These are phyloP conservation scores for Acleris literana DNA, from an alignment of 2,888 invertebrate genomes.

Conservation along the genomic window DNA sequence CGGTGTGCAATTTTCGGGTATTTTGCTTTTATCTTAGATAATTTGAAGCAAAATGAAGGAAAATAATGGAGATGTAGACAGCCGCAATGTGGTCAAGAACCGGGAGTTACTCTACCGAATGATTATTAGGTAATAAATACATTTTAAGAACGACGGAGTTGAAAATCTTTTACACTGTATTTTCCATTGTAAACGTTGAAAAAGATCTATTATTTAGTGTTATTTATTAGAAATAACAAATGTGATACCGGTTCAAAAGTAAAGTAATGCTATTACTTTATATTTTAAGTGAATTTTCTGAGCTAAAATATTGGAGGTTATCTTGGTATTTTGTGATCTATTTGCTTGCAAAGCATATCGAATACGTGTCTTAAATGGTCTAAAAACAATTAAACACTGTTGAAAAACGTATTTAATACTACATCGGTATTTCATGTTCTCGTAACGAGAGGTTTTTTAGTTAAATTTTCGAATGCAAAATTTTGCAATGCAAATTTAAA, in stretches of 20 bases:
- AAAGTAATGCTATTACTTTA: background rate
- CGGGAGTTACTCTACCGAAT: slow-evolving; percentile 94
- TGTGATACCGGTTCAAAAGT: background rate
- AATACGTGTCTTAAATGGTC: background rate
- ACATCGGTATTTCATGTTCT: too few relatives aligned
- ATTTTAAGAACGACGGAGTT: background rate
- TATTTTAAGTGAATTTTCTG: background rate
- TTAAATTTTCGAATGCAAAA: background rate
- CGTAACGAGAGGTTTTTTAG: too few relatives aligned
- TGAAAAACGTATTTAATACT: too few relatives aligned
- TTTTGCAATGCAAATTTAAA: slow-evolving; percentile 11
- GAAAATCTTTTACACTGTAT: slow-evolving; percentile 18
- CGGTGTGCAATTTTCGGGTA: slow-evolving; percentile 38
- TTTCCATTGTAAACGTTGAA: slow-evolving; percentile 2
- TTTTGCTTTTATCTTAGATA: slow-evolving; percentile 19
- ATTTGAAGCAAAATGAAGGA: slow-evolving; percentile 65
- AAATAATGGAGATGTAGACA: slow-evolving; percentile 80
- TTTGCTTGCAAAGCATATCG: background rate
- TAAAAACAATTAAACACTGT: background rate
- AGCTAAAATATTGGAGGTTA: slow-evolving; percentile 44
- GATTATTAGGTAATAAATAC: slow-evolving; percentile 90
- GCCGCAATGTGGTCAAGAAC: slow-evolving; percentile 92
- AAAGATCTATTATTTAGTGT: background rate
- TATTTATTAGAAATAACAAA: background rate
- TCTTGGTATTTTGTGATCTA: slow-evolving; percentile 2